These are phyloP conservation scores for Muschampia plurimacula DNA, from an alignment of 2,888 invertebrate genomes.

Conservation along the genomic window DNA sequence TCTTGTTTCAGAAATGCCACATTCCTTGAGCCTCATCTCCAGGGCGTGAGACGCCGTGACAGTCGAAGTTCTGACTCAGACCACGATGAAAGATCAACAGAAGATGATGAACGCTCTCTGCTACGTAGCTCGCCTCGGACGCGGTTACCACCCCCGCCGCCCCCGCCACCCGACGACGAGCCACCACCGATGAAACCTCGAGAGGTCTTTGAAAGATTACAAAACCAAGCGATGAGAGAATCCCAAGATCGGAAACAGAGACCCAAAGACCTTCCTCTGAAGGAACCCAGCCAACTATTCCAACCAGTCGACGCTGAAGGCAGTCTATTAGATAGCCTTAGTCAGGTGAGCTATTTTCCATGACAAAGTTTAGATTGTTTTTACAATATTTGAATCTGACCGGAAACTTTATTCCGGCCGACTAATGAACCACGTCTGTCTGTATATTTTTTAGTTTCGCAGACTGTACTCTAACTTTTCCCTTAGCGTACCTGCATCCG, in stretches of 20 bases:
- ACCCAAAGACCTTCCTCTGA: conserved; percentile 60
- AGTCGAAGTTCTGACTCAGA: conserved; percentile 81
- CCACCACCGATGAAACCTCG: conserved; percentile 84
- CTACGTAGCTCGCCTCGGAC: conserved; percentile 76
- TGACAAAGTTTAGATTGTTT: conserved; percentile 52
- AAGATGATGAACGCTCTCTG: conserved; percentile 77
- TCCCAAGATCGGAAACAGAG: conserved; percentile 70
- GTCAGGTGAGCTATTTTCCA: conserved; percentile 69
- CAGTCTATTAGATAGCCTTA: conserved; percentile 80
- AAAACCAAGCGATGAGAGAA: conserved; percentile 81
- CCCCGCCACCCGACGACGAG: conserved; percentile 77
- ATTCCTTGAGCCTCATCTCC: conserved; percentile 91
- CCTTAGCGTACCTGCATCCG: conserved; percentile 47
- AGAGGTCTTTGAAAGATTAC: conserved; percentile 82
- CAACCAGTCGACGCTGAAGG: conserved; percentile 75
- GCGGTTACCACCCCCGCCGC: conserved; percentile 77
- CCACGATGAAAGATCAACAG: conserved; percentile 80
- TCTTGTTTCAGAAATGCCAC: conserved; percentile 89
- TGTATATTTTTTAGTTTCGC: conserved; percentile 62
- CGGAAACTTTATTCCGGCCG: conserved; percentile 53
- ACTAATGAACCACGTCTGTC: conserved; percentile 69
- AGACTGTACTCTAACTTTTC: conserved; percentile 58
- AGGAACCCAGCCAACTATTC: conserved; percentile 67
- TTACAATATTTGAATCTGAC: conserved; percentile 49
- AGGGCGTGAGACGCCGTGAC: conserved; percentile 84